A percentile compares a stretch with the other conserved stretches of the same genome.
These are phyloP conservation scores for Amphipyra berbera DNA, from an alignment of 2,888 invertebrate species.

Conservation along the genomic window DNA sequence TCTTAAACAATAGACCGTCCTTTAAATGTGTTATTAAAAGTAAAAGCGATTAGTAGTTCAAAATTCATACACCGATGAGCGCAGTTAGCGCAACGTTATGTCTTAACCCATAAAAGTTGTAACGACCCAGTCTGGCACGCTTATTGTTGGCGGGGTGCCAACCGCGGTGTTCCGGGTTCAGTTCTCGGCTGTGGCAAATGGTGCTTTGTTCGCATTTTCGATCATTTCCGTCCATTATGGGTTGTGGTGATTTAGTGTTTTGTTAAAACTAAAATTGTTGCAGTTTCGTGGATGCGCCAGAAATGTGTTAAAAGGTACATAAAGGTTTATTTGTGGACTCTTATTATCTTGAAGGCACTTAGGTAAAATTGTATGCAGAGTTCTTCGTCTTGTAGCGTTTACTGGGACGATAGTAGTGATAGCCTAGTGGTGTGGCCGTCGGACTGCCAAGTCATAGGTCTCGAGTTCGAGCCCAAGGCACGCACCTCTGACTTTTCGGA, in stretches of 20 bases:
- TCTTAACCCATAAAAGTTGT: constrained; percentile 50
- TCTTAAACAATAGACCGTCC: too few relatives aligned
- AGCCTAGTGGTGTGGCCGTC: too few relatives aligned
- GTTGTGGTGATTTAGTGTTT: constrained; percentile 40
- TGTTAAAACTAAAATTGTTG: constrained; percentile 27
- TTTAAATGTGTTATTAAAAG: too few relatives aligned
- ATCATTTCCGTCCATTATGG: constrained; percentile 53
- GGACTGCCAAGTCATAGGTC: too few relatives aligned
- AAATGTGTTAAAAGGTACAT: not conserved
- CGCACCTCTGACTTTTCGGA: too few relatives aligned
- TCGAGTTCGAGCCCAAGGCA: too few relatives aligned
- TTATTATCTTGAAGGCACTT: too few relatives aligned
- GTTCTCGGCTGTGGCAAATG: constrained; percentile 56
- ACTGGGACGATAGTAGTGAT: too few relatives aligned
- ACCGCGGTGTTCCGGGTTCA: constrained; percentile 64
- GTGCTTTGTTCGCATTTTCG: constrained; percentile 55
- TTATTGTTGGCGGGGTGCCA: constrained; percentile 61
- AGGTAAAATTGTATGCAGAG: too few relatives aligned
- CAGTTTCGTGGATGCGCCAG: constrained; percentile 20
- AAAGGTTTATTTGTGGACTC: too few relatives aligned
- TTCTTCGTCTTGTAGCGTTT: too few relatives aligned
- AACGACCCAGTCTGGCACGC: constrained; percentile 47
- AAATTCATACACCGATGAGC: constrained; percentile 10
- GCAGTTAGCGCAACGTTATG: constrained; percentile 29
- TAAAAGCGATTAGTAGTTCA: not conserved